These are phyloP conservation scores for Pachymerium ferrugineum DNA, from an alignment of 2,888 invertebrate genomes.

Conservation along the genomic window DNA sequence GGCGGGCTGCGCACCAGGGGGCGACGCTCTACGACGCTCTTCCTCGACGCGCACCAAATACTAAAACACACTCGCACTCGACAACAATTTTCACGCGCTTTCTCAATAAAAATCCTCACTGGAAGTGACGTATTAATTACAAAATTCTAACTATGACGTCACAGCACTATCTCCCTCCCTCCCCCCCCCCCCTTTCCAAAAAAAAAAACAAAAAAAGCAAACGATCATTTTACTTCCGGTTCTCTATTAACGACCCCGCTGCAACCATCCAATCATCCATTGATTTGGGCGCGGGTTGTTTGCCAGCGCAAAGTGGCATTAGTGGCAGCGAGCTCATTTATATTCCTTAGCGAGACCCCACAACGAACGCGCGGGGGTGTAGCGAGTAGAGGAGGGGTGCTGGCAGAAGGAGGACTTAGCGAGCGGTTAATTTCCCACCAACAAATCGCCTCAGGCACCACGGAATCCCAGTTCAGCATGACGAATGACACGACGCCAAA, in stretches of 20 bases:
- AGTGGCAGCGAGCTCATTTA: background rate
- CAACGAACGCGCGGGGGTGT: background rate
- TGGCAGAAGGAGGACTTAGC: background rate
- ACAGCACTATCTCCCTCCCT: too few relatives aligned
- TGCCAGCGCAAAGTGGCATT: conserved; percentile 13
- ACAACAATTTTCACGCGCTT: too few relatives aligned
- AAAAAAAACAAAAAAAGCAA: background rate
- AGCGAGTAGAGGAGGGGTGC: too few relatives aligned
- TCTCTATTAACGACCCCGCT: too few relatives aligned
- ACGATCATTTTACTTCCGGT: too few relatives aligned
- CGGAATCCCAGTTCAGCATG: background rate
- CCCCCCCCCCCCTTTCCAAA: too few relatives aligned
- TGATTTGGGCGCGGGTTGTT: background rate
- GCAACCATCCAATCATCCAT: conserved; percentile 4
- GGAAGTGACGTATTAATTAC: too few relatives aligned
- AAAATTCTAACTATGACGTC: too few relatives aligned
- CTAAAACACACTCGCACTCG: too few relatives aligned
- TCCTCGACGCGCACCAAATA: background rate
- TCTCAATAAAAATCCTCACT: too few relatives aligned
- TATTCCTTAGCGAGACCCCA: conserved; percentile 1
- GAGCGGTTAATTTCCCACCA: conserved; percentile 8
- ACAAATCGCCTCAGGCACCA: conserved; percentile 13
- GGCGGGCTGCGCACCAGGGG: conserved; percentile 3
- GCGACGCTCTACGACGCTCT: background rate
- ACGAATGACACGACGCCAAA: background rate